These are phyloP conservation scores for Digitonthophagus gazella DNA, from an alignment of 2,888 invertebrate species.

Conservation along the genomic window DNA sequence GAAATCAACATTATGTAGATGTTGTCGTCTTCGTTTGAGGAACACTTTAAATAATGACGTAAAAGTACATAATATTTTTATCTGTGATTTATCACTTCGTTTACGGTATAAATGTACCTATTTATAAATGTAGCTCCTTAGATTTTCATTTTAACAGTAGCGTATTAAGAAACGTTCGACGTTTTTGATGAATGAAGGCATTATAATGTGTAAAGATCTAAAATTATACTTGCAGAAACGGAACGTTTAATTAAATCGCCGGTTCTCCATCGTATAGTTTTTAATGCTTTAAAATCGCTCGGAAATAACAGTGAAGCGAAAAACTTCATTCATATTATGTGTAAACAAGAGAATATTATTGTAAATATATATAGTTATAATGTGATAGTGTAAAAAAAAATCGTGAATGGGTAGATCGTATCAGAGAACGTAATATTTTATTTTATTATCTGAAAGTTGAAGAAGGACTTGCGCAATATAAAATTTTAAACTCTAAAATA, in stretches of 20 bases:
- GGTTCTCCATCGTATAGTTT: too few relatives aligned
- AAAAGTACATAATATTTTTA: slow-evolving; percentile 41
- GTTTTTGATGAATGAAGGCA: not conserved
- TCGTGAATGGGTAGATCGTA: not conserved
- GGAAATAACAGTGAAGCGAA: too few relatives aligned
- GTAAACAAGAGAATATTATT: slow-evolving; percentile 16
- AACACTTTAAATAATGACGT: slow-evolving; percentile 5
- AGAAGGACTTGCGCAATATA: not conserved
- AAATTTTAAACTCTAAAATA: too few relatives aligned
- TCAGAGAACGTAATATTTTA: not conserved
- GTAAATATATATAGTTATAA: slow-evolving; percentile 28
- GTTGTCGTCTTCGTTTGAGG: too few relatives aligned
- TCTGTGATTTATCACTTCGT: slow-evolving; percentile 45
- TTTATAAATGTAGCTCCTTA: slow-evolving; percentile 8
- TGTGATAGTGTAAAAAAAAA: slow-evolving; percentile 26
- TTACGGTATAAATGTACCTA: slow-evolving; percentile 40
- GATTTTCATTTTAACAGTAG: slow-evolving; percentile 23
- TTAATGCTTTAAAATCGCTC: too few relatives aligned
- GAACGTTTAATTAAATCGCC: too few relatives aligned
- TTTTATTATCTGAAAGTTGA: not conserved
- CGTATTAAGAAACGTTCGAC: not conserved
- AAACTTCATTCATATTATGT: slow-evolving; percentile 5
- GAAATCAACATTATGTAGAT: slow-evolving; percentile 3
- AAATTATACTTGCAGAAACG: too few relatives aligned
- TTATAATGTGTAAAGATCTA: too few relatives aligned